Evolutionary conservation across 2,888 invertebrate species (phyloP).

Genomic region (Tridacna gigas): DNA sequence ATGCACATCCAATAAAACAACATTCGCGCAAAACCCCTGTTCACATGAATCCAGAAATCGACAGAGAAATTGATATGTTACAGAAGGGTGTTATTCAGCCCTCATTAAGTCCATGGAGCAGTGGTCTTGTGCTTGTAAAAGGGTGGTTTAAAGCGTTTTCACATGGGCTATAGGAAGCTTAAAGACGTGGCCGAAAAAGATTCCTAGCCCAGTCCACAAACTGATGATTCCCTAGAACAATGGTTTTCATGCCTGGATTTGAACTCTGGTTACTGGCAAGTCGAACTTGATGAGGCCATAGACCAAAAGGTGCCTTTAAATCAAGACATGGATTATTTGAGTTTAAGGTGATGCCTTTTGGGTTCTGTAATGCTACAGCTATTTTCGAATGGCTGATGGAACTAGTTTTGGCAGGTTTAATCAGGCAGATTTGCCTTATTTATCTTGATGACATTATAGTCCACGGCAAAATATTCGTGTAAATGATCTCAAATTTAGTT

Average conservation of each 20-base stretch:
- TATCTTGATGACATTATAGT: neutral
- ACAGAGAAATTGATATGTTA: neutral
- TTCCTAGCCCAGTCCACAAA: neutral
- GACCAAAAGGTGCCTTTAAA: constrained; percentile 33
- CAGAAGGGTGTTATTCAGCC: neutral
- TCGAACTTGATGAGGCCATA: neutral
- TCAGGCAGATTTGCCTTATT: neutral
- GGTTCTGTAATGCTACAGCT: neutral
- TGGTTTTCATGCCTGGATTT: constrained; percentile 52
- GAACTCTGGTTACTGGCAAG: constrained; percentile 37
- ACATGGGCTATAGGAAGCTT: neutral
- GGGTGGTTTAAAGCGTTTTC: neutral
- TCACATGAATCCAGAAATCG: constrained; percentile 13
- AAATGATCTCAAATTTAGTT: neutral
- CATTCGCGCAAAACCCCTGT: constrained; percentile 36
- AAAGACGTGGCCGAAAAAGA: neutral
- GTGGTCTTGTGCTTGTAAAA: constrained; percentile 20
- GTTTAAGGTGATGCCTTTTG: neutral
- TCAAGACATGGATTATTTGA: neutral
- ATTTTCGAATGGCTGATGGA: neutral
- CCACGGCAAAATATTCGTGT: too few relatives aligned
- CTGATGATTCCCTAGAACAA: constrained; percentile 41
- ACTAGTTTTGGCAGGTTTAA: neutral
- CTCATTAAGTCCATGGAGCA: constrained; percentile 49
- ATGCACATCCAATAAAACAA: neutral